Evolutionary conservation across 1,140 invertebrate genomes (phyloP), one percentile per base, ranked within the genome.

Genomic region (Drosophila asahinai): DNA sequence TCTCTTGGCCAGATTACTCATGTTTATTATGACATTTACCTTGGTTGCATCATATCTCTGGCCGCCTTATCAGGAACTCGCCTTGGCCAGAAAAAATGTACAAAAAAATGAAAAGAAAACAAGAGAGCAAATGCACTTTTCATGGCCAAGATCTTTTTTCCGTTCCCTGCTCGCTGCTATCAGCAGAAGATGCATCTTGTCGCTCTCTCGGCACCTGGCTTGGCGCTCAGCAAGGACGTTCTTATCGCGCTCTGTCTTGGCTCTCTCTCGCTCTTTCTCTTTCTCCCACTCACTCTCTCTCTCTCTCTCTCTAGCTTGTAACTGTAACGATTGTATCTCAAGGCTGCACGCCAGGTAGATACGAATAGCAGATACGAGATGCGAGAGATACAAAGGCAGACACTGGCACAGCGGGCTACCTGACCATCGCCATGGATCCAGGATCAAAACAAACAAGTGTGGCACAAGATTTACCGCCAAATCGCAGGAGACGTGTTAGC

Each of bases 291-390:
- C 22, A 12, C 27, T 9, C 22, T 5, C 58, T 48, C 40, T 59
- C 51, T 40, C 7, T 48, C 22, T 42, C n/a, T 42, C 17, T 43
- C 19, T 52, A 40, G 17, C 60, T 58, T 25, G 75, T 86, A 86
- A 86, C 83, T 86, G 77, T 79, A 84, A 81, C 57, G 72, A 63
- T 57, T 66, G 77, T 84, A 79, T 84, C 72, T 84, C 86, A 84
- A 89, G 81, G 83, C 84, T 87, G 80, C 48, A n/a, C 14, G 25
- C 64, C 81, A 89, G 84, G 84, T 87, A 89, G 67, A 40, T 42
- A 30, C 43, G 14, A 19, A 47, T 38, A 40, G 14, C n/a, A 40
- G 63, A 47, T 61, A 19, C 51, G 57, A 54, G 52, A 54, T 49
- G 9, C 22, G 12, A 25, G 8, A 83, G 64, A 36, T 33, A 30